Conservation (phyloP, 2,113 vertebrate species). For the Thermophis baileyi region DNA sequence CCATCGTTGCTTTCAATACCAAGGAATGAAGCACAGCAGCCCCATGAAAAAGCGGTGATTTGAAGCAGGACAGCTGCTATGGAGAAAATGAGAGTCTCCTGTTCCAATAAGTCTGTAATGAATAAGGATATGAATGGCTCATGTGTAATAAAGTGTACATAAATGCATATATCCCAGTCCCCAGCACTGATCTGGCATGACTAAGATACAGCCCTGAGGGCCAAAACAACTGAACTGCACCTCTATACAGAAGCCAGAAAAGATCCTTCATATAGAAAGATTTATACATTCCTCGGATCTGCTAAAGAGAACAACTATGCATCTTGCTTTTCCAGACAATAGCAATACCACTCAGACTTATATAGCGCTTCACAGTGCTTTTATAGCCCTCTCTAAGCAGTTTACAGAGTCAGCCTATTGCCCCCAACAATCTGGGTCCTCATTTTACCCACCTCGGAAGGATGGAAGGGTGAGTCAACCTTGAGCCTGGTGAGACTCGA, state of each 20-base stretch:
- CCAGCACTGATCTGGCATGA: neutral
- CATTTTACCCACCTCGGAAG: no score
- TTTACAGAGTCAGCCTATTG: no score
- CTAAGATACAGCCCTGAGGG: neutral
- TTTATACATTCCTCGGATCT: neutral
- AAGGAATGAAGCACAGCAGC: neutral
- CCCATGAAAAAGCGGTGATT: neutral
- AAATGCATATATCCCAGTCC: neutral
- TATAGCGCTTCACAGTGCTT: no score
- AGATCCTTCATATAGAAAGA: neutral
- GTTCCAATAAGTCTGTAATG: neutral
- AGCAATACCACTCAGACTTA: no score
- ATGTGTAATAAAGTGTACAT: neutral
- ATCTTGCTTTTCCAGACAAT: neutral
- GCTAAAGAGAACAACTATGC: neutral
- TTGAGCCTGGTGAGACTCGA: no score
- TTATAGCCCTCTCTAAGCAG: no score
- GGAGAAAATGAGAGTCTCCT: neutral
- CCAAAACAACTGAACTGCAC: neutral
- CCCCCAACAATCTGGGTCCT: no score
- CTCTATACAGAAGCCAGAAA: neutral
- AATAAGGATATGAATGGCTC: neutral
- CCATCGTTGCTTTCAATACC: neutral
- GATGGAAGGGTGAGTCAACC: no score
- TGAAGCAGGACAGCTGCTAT: neutral